Conservation (phyloP, 2,113 vertebrate genomes). For the Eretmochelys imbricata region DNA sequence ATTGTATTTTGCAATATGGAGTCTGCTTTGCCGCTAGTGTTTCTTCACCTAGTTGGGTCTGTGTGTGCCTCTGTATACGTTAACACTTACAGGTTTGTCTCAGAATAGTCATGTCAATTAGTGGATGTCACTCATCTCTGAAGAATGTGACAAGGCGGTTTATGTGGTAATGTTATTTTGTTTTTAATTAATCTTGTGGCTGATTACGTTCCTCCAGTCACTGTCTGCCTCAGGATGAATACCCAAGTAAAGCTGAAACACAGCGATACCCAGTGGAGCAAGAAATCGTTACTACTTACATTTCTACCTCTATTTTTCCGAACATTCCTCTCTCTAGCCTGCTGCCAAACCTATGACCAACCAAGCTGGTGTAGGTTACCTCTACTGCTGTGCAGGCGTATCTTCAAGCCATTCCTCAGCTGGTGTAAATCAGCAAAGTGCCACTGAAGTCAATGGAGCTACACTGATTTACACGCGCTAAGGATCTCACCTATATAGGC, state of each 20-base stretch:
- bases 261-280: slow-evolving; percentile 36
- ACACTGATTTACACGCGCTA: rapidly evolving
- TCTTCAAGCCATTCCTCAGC: background rate
- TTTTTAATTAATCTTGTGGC: slow-evolving; percentile 61
- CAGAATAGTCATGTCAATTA: slow-evolving; percentile 58
- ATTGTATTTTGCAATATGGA: background rate
- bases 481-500: background rate
- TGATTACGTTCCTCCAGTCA: slow-evolving; percentile 44
- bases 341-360: slow-evolving; percentile 30
- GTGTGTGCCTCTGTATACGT: slow-evolving; percentile 42
- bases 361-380: background rate
- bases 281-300: slow-evolving; percentile 14
- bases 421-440: background rate
- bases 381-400: background rate
- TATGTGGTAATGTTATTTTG: slow-evolving; percentile 56
- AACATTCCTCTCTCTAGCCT: background rate
- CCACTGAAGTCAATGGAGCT: background rate
- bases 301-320: slow-evolving; percentile 16
- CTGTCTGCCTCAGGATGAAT: slow-evolving; percentile 51
- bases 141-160: slow-evolving; percentile 67
- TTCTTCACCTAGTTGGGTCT: slow-evolving; percentile 29
- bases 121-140: slow-evolving; percentile 54
- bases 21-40: slow-evolving; percentile 38
- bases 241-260: slow-evolving; percentile 56
- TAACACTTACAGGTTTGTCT: slow-evolving; percentile 63